Base-by-base conservation (phyloP, 2,113 vertebrate species). In the Microcebus tavaratra region DNA sequence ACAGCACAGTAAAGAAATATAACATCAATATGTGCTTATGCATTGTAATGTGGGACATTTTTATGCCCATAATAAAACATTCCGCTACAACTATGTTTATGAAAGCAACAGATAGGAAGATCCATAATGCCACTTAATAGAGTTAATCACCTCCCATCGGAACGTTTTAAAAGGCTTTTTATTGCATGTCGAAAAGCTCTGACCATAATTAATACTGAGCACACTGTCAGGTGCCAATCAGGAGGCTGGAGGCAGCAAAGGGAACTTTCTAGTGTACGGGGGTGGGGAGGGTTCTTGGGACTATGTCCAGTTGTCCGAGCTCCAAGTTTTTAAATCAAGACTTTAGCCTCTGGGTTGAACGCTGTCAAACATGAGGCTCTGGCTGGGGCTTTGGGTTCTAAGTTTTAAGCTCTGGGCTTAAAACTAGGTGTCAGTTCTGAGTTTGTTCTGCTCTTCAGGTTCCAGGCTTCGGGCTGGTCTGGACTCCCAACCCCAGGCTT, bases 41-140 rank as follows among this genome's bases (percentile, higher is more conserved):
- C 97, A 96, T 98, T 98, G 98, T 98, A 98, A 98, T 98, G 98
- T 68, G 96, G 97, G 98, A 96, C 98, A n/a, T 98, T 98, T 98
- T 99, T 98, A 99, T 98, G 97, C 94, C 78, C 36, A 14, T 96
- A 98, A 98, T 99, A 99, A 99, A 99, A 91, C 95, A 98, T 95
- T 90, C 96, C 20, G 86, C 97, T 98, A 97, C 97, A 98, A 97
- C 96, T 98, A 42, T 96, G 97, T 98, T 98, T 98, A 97, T 98
- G 97, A 98, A 98, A 98, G 98, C 97, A 98, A 97, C 97, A 61
- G 93, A 95, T 98, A 98, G 97, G 96, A 98, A 97, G 97, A 98
- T 85, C 98, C 97, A 98, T 97, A 98, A 98, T 97, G 97, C 97
- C 90, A 97, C 96, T 98, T 98, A 98, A 98, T 98, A 98, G 75